These are phyloP conservation scores for Pycnomerus fuliginosus DNA, from an alignment of 2,888 invertebrate genomes.

Conservation along the genomic window DNA sequence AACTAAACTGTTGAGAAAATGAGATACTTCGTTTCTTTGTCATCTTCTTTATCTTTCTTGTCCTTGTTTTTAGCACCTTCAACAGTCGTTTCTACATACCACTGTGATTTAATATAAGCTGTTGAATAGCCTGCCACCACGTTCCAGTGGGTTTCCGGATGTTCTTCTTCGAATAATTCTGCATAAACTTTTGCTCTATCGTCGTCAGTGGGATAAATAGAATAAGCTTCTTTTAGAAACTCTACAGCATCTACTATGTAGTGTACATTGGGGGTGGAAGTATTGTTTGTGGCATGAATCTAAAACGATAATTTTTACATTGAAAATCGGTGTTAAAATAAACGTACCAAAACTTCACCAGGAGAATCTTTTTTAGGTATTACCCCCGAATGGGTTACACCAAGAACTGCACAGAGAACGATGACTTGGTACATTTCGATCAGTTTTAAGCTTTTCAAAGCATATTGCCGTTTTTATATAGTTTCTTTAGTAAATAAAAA, in stretches of 20 bases:
- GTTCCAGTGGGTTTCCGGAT: slow-evolving; percentile 8
- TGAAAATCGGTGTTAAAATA: too few species aligned
- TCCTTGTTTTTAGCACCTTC: slow-evolving; percentile 1
- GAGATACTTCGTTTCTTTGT: background rate
- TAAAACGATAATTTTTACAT: too few species aligned
- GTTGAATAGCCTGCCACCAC: slow-evolving; percentile 11
- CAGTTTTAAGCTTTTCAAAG: too few species aligned
- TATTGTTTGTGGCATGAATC: slow-evolving; percentile 24
- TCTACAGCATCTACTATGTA: slow-evolving; percentile 23
- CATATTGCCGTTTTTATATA: too few species aligned
- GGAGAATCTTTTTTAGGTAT: too few species aligned
- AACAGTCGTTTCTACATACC: slow-evolving; percentile 8
- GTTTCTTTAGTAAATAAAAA: too few species aligned
- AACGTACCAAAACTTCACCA: too few species aligned
- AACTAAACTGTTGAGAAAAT: background rate
- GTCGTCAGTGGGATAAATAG: slow-evolving; percentile 10
- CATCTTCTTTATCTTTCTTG: background rate
- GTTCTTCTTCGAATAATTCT: slow-evolving; percentile 9
- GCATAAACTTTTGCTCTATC: slow-evolving; percentile 6
- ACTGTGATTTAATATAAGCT: slow-evolving; percentile 1
- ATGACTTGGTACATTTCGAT: too few species aligned
- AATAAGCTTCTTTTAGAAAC: slow-evolving; percentile 20
- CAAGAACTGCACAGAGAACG: too few species aligned
- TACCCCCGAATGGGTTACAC: too few species aligned
- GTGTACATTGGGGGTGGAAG: slow-evolving; percentile 13